These are phyloP conservation scores for Melangyna quadrimaculata DNA, from an alignment of 2,888 invertebrate genomes.

Conservation along the genomic window DNA sequence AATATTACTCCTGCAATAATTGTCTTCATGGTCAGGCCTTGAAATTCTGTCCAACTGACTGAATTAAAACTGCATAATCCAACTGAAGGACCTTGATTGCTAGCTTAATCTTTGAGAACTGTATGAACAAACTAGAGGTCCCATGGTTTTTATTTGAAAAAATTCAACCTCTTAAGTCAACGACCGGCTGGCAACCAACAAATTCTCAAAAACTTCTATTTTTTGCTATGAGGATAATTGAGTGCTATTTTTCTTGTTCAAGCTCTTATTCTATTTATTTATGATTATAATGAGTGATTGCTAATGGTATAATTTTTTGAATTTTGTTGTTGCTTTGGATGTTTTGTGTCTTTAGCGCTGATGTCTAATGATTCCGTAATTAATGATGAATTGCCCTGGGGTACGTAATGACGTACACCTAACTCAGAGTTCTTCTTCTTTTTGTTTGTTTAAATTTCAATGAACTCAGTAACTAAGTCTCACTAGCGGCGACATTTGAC, in stretches of 20 bases:
- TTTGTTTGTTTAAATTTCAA: constrained; percentile 1
- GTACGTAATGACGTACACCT: not conserved
- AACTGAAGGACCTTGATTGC: constrained; percentile 76
- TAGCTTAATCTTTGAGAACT: constrained; percentile 76
- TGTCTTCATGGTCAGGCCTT: constrained; percentile 36
- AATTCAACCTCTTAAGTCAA: constrained; percentile 40
- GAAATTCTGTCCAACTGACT: not conserved
- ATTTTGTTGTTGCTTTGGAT: not conserved
- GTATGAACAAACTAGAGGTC: constrained; percentile 71
- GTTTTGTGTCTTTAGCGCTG: not conserved
- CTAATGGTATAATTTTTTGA: not conserved
- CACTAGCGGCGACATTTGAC: constrained; percentile 13
- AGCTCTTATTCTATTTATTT: constrained; percentile 14
- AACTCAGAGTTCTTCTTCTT: not conserved
- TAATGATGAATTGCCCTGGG: constrained; percentile 17
- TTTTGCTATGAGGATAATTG: not conserved
- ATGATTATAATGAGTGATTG: constrained; percentile 5
- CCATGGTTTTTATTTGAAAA: constrained; percentile 64
- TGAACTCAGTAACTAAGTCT: constrained; percentile 8
- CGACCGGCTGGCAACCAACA: constrained; percentile 36
- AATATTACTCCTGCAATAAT: constrained; percentile 37
- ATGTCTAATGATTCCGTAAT: not conserved
- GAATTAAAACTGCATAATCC: constrained; percentile 30
- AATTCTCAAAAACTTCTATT: not conserved
- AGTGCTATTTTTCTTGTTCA: constrained; percentile 7